These are phyloP conservation scores for Xerus rutilus DNA, from an alignment of 2,797 vertebrate genomes.

Conservation along the genomic window DNA sequence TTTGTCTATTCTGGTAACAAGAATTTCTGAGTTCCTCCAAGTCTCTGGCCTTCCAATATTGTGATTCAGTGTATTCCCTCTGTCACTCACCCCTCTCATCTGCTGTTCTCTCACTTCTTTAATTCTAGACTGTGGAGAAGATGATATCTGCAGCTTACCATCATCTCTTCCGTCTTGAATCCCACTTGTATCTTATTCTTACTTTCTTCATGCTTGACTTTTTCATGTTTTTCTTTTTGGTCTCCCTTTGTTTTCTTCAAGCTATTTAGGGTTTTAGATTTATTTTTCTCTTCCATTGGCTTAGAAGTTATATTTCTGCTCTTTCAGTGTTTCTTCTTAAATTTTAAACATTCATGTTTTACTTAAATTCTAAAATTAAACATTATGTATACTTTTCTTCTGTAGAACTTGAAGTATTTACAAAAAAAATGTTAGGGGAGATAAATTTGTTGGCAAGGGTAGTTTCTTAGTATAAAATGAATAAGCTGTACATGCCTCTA, in stretches of 20 bases:
- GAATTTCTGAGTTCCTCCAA: no score
- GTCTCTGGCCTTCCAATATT: no score
- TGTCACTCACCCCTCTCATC: no score
- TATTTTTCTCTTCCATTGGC: background rate
- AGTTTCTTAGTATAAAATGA: background rate
- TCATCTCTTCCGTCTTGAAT: no score
- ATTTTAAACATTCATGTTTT: background rate
- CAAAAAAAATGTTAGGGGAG: background rate
- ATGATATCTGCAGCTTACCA: no score
- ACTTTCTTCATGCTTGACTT: background rate
- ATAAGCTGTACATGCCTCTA: background rate
- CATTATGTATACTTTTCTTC: background rate
- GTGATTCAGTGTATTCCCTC: no score
- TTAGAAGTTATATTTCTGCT: constrained; percentile 24
- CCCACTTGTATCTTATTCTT: background rate
- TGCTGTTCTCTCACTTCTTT: no score
- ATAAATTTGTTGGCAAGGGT: background rate
- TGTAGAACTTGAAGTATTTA: background rate
- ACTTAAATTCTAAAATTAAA: constrained; percentile 18
- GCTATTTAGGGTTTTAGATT: background rate
- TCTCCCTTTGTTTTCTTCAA: background rate
- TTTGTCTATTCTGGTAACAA: no score
- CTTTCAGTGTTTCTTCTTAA: background rate
- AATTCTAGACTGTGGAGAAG: no score
- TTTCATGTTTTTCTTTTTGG: background rate